These are phyloP conservation scores for Lithosia quadra DNA, from an alignment of 2,888 invertebrate genomes.

Conservation along the genomic window DNA sequence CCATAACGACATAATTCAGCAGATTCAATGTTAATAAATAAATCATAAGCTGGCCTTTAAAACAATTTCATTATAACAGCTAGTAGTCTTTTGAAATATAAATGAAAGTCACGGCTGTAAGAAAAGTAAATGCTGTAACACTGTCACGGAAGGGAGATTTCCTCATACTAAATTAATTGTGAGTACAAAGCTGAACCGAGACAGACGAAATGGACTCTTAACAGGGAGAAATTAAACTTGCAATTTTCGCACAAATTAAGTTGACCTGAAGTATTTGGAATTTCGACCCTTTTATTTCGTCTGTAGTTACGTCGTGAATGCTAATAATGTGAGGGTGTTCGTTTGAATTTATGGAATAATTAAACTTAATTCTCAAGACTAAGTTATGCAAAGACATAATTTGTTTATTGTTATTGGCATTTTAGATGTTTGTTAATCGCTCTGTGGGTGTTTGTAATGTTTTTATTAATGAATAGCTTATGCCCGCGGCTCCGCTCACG, in stretches of 20 bases:
- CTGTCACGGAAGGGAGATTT: conserved; percentile 81
- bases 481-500: too few species aligned
- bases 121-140: conserved; percentile 75
- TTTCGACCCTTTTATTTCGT: conserved; percentile 76
- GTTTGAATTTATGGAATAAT: conserved; percentile 83
- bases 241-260: conserved; percentile 76
- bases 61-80: conserved; percentile 57
- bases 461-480: conserved; percentile 10
- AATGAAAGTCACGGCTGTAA: conserved; percentile 65
- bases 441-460: conserved; percentile 38
- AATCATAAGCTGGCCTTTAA: conserved; percentile 54
- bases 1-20: conserved; percentile 41
- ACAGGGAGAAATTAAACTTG: conserved; percentile 73
- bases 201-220: conserved; percentile 77
- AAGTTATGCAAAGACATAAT: conserved; percentile 68
- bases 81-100: conserved; percentile 60
- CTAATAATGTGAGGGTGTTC: conserved; percentile 81
- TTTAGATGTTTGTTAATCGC: conserved; percentile 58
- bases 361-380: conserved; percentile 78
- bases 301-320: conserved; percentile 81
- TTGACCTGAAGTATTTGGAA: conserved; percentile 78
- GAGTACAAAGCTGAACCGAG: conserved; percentile 60
- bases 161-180: conserved; percentile 82
- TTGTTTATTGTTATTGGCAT: conserved; percentile 67
- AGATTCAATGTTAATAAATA: conserved; percentile 51